phyloP scores from a whole-genome alignment of 2,888 invertebrate genomes.

The Priocnemis perturbator region DNA sequence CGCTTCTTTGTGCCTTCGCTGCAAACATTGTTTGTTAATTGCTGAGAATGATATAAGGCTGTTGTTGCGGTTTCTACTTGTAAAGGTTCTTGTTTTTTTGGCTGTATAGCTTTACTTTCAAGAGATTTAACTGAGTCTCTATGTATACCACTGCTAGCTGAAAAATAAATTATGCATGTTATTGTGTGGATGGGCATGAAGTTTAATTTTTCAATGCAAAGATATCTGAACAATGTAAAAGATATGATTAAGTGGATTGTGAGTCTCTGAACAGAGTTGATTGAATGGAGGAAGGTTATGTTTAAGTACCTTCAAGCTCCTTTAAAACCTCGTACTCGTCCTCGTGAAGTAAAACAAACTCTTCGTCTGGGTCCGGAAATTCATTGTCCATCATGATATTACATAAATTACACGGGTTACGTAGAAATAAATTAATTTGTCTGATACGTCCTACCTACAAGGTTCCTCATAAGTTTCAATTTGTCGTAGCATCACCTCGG shows the following conservation, averaged over 20 bases:
- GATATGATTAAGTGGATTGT: too few relatives aligned
- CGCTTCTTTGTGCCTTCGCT: conserved; percentile 75
- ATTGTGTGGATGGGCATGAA: too few relatives aligned
- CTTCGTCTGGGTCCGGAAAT: conserved; percentile 74
- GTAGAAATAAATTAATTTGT: neutral
- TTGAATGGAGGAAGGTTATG: conserved; percentile 26
- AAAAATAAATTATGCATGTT: too few relatives aligned
- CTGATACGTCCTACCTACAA: too few relatives aligned
- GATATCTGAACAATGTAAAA: too few relatives aligned
- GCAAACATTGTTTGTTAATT: neutral
- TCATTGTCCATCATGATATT: conserved; percentile 63
- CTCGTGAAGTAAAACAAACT: conserved; percentile 72
- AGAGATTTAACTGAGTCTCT: too few relatives aligned
- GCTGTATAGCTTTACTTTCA: neutral
- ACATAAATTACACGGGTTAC: neutral
- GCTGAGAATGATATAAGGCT: too few relatives aligned
- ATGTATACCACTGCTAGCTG: too few relatives aligned
- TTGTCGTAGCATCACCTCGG: too few relatives aligned
- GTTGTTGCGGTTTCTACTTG: neutral
- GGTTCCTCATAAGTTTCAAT: too few relatives aligned
- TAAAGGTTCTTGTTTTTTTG: neutral
- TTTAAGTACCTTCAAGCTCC: conserved; percentile 66
- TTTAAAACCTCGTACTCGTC: conserved; percentile 70
- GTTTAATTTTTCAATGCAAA: too few relatives aligned
- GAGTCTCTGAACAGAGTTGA: too few relatives aligned